Evolutionary conservation across 2,888 invertebrate genomes (phyloP).

Genomic region (Prosopocoilus inquinatus): DNA sequence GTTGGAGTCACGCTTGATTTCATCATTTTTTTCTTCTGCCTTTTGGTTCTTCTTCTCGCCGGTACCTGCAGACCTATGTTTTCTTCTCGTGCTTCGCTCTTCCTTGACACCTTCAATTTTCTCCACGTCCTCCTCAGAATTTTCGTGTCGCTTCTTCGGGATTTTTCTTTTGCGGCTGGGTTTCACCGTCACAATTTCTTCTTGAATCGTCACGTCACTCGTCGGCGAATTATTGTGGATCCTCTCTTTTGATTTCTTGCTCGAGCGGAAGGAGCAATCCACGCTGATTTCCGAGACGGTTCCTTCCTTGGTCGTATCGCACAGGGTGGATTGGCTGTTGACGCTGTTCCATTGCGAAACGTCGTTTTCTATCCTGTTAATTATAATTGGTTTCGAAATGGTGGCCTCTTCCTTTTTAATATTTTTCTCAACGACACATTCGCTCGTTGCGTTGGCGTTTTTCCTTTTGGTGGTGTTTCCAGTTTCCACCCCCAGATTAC

Average conservation of each 20-base stretch:
- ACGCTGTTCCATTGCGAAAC: conserved; percentile 10
- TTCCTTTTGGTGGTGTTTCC: not conserved
- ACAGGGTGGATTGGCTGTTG: not conserved
- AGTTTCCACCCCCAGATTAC: not conserved
- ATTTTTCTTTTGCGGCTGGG: conserved; percentile 12
- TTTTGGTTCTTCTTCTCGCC: not conserved
- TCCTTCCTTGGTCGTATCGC: not conserved
- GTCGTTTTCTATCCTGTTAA: conserved; percentile 17
- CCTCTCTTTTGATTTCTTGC: not conserved
- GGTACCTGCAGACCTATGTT: not conserved
- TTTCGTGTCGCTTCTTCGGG: conserved; percentile 9
- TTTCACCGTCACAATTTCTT: conserved; percentile 9
- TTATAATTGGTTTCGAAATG: conserved; percentile 6
- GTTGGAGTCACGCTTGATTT: not conserved
- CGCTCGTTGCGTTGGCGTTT: not conserved
- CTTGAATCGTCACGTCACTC: conserved; percentile 2
- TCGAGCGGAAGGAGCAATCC: not conserved
- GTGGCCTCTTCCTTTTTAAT: not conserved
- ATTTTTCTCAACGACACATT: not conserved
- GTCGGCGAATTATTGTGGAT: conserved; percentile 9
- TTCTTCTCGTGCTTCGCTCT: conserved; percentile 4
- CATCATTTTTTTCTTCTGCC: not conserved
- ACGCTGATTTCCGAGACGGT: conserved; percentile 4
- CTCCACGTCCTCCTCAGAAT: not conserved
- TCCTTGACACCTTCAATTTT: not conserved